Conservation (phyloP, 2,888 invertebrate genomes). For the Neoaliturus tenellus region DNA sequence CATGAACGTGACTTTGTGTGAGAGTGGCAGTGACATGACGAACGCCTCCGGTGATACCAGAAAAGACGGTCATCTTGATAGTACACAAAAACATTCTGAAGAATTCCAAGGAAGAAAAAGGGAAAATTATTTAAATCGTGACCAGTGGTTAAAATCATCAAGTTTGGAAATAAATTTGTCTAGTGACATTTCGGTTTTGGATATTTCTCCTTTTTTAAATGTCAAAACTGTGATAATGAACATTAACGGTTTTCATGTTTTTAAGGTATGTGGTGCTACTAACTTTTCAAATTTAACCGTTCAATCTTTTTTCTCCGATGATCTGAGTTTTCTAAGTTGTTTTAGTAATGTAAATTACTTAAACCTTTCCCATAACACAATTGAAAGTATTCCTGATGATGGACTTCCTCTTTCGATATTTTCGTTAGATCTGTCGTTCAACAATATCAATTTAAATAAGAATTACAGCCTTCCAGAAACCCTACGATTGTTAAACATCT, state of each 20-base stretch:
- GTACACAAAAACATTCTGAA: background rate
- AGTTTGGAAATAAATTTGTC: background rate
- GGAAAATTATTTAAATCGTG: background rate
- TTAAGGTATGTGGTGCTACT: background rate
- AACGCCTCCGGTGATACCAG: background rate
- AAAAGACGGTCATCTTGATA: background rate
- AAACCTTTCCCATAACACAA: background rate
- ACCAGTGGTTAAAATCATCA: background rate
- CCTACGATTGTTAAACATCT: conserved; percentile 38
- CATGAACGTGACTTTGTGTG: background rate
- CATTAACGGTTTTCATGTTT: background rate
- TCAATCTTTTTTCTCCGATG: background rate
- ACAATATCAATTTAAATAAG: conserved; percentile 7
- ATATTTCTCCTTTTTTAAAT: background rate
- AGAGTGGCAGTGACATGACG: background rate
- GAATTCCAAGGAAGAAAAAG: no score
- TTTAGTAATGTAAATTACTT: background rate
- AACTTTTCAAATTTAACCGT: background rate
- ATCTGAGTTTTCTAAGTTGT: background rate
- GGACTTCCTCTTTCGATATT: background rate
- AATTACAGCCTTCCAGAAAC: conserved; percentile 33
- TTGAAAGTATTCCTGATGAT: background rate
- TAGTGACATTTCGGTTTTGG: background rate
- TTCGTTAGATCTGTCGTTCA: conserved; percentile 42
- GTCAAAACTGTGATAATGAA: conserved; percentile 6